Evolutionary conservation across 2,113 vertebrate genomes (phyloP), one percentile per base, ranked within the genome.

Genomic region (Platanista minor): DNA sequence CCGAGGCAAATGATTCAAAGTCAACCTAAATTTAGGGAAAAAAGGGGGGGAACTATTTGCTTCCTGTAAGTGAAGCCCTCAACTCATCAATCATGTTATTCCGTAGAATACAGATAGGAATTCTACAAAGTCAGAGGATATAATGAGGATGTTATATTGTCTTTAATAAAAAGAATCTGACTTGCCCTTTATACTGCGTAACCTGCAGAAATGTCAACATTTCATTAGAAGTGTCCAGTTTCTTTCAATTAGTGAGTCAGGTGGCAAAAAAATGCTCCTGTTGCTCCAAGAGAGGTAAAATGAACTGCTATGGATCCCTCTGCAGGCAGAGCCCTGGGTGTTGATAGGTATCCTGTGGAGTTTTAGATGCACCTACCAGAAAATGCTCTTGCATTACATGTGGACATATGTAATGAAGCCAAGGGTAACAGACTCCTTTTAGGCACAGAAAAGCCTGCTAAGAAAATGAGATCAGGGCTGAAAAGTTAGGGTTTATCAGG

Each of bases 371-470:
- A 64, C 66, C 84, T 88, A 71, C 54, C 75, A 74, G 85, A 88
- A 96, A 96, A 90, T 52, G 29, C 41, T 74, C 61, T 54, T 52
- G 39, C 1, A 1, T 92, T 96, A 39, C 41, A 52, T 29, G 52
- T 33, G 67, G 87, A 64, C 0, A 2, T 36, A 75, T 89, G 89
- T 92, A 82, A 80, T 84, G 71, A 96, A 85, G 89, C 64, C 95
- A 87, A 94, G 14, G 43, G 96, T 92, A 94, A 90, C 61, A 61
- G 83, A 90, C 95, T 95, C 52, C 54, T 92, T 97, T 92, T 49
- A 88, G 87, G 54, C 33, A 72, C 31, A 85, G 84, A 83, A 90
- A 89, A 97, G 87, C 7, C 39, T 90, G 8, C 96, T 95, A 59
- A 92, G 67, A 84, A 96, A 96, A 95, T 87, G 20, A 85, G 36